Evolutionary conservation across 2,888 invertebrate species (phyloP), one percentile per base, ranked within the genome.

Genomic region (Xanthostigma xanthostigma): DNA sequence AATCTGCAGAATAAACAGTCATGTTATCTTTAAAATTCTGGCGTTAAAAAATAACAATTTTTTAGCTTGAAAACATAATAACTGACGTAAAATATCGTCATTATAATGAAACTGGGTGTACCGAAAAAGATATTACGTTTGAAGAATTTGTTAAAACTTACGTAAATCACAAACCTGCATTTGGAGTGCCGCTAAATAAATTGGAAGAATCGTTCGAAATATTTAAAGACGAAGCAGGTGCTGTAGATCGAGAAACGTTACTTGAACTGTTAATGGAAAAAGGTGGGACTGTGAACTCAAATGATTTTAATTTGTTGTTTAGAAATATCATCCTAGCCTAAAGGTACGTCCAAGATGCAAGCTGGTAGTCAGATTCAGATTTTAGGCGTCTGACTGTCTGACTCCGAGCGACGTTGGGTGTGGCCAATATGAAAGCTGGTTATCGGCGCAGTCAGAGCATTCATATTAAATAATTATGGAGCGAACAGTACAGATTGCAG

Each of bases 61-160:
- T 56, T 48, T 54, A 80, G 79, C 68, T 79, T 6, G 76, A 79
- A 58, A 75, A 73, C 54, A 64, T 81, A 50, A 58, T 78, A 57
- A 65, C 69, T 2, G 81, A 81, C 63, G 72, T 76, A 1, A 71
- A 70, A 53, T 73, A 69, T 69, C 54, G 68, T 66, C 56, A 75
- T 62, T 70, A 71, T 64, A 64, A 71, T 43, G 59, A 64, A 55
- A 62, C 72, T 57, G 62, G 69, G 3, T 54, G 65, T 40, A 61
- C 64, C 49, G 64, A 66, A 2, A 64, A 71, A 1, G 73, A 76
- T 53, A 71, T 85, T 27, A 74, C 75, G 48, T 81, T 86, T 55
- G 75, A 75, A 17, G 78, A 80, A 52, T 78, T 79, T 53, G 74
- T 82, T 1, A 76, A 73, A 58, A 62, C 81, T 12, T 82, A 78